phyloP scores from a whole-genome alignment of 1,140 invertebrate genomes.

The Cherax destructor region DNA sequence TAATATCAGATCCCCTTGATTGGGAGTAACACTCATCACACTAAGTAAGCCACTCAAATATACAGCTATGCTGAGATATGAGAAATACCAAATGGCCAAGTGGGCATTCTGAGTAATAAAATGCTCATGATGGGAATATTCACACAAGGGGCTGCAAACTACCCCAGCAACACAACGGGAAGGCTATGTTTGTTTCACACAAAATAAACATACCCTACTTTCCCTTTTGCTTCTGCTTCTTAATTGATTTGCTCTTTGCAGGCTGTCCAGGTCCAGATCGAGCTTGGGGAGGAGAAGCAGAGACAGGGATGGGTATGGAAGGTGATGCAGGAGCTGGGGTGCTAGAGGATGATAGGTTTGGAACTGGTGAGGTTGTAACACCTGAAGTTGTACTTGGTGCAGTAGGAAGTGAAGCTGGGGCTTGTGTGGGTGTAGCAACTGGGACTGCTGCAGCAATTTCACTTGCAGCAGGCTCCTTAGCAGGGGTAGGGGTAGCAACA shows the following conservation, averaged over 20 bases:
- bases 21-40: not conserved
- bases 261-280: not conserved
- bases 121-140: not conserved
- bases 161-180: slow-evolving; percentile 1
- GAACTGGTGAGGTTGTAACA: not conserved
- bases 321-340: slow-evolving; percentile 17
- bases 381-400: not conserved
- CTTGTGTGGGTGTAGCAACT: not conserved
- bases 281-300: slow-evolving; percentile 12
- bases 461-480: not conserved
- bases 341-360: not conserved
- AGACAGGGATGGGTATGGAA: not conserved
- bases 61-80: not conserved
- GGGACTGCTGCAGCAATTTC: slow-evolving; percentile 8
- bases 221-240: slow-evolving; percentile 50
- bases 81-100: not conserved
- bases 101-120: not conserved
- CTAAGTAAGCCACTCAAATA: not conserved
- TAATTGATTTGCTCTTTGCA: slow-evolving; percentile 18
- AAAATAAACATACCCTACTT: slow-evolving; percentile 56
- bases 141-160: not conserved
- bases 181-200: not conserved
- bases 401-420: not conserved
- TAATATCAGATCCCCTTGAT: not conserved
- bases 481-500: not conserved